phyloP scores from a whole-genome alignment of 1,140 invertebrate genomes.

The Saccostrea glomerata region DNA sequence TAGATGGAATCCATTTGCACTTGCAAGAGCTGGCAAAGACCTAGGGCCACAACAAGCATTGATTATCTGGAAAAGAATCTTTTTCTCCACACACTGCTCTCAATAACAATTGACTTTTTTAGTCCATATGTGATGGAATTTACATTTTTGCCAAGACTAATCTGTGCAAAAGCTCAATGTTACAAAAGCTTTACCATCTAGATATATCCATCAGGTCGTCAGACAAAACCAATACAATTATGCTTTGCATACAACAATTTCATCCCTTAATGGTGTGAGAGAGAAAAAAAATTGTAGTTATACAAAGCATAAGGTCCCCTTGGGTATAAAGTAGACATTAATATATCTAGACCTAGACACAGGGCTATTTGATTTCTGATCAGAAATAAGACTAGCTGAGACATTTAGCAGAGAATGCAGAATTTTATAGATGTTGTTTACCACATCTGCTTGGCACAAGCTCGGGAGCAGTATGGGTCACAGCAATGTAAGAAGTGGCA shows the following conservation, averaged over 20 bases:
- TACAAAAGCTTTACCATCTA: conserved; percentile 18
- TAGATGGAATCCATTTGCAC: conserved; percentile 30
- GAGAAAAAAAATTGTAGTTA: conserved; percentile 12
- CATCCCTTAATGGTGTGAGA: conserved; percentile 11
- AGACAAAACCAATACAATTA: conserved; percentile 24
- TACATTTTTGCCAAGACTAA: conserved; percentile 32
- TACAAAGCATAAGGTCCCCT: background rate
- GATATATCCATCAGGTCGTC: conserved; percentile 20
- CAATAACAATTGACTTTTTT: conserved; percentile 37
- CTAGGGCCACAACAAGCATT: conserved; percentile 8
- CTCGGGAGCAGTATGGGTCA: background rate
- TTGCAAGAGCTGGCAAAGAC: conserved; percentile 11
- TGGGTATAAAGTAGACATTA: conserved; percentile 31
- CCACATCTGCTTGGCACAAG: conserved; percentile 28
- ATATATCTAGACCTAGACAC: conserved; percentile 1
- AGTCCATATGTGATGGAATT: conserved; percentile 31
- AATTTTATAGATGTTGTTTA: conserved; percentile 30
- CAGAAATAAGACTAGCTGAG: conserved; percentile 22
- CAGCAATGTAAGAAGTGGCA: conserved; percentile 9
- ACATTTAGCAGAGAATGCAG: conserved; percentile 13
- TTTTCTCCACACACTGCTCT: conserved; percentile 19
- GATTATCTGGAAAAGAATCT: conserved; percentile 36
- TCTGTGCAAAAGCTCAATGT: background rate
- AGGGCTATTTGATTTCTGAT: conserved; percentile 20
- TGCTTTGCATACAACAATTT: background rate